Evolutionary conservation across 2,797 vertebrate species (phyloP), one percentile per base, ranked within the genome.

Genomic region (Telmatherina bonti): DNA sequence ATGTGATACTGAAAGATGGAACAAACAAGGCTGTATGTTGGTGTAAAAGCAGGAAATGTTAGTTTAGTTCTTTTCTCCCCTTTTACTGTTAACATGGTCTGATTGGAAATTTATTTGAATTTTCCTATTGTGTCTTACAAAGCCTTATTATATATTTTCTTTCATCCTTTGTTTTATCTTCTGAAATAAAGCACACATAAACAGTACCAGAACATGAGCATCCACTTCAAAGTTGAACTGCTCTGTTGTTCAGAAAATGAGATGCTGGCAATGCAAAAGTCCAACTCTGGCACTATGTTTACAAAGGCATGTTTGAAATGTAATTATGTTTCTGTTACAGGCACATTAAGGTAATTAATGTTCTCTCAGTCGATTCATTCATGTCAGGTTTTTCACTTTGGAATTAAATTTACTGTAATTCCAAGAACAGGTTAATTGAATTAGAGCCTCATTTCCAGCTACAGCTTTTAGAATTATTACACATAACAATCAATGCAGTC

Each of bases 401-500:
- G 57, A 74, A 62, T 77, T 74, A 18, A 78, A 77, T 53, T 24
- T 1, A 68, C 53, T 65, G 36, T 33, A 66, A 77, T 13, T 24
- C 30, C 45, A 52, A 70, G 49, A 79, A 38, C 22, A 31, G 35
- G 35, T 83, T 41, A 54, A 87, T 78, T 74, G 60, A 82, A 82
- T 86, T 4, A 26, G 10, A 20, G 54, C 22, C 26, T 7, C n/a
- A 26, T 58, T 74, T 49, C 58, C 38, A 27, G 18, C 47, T 45
- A 55, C 24, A 31, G 22, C 27, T 31, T 67, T 49, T 36, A 63
- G 72, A 27, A 66, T 55, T 24, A 33, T 31, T 13, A 41, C 62
- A 74, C 52, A 33, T 4, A 43, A 47, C 30, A 35, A 36, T 72
- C 24, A n/a, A 6, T 53, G 56, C 26, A 53, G 64, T 36, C 29